Percentiles rank a stretch among this genome's conserved stretches.
Evolutionary conservation across 2,797 vertebrate species (phyloP).

Genomic region (Labroides dimidiatus): DNA sequence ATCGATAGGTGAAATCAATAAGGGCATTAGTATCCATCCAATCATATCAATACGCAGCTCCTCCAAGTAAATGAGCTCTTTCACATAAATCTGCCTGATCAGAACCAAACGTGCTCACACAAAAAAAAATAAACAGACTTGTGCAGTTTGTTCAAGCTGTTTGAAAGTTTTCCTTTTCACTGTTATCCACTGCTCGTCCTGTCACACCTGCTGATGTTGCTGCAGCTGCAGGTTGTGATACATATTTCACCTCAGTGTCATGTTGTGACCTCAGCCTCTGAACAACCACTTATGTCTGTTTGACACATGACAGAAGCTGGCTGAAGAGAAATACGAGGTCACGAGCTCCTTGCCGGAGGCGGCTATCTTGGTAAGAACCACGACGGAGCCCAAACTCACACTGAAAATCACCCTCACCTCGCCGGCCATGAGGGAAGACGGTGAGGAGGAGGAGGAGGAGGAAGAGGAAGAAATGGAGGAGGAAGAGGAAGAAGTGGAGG

Average conservation of each 20-base stretch:
- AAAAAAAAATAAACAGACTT: too few relatives aligned
- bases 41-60: too few relatives aligned
- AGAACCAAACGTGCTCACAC: too few relatives aligned
- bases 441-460: slow-evolving; percentile 82
- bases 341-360: slow-evolving; percentile 90
- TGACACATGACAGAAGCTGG: slow-evolving; percentile 91
- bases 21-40: too few relatives aligned
- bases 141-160: too few relatives aligned
- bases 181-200: not conserved
- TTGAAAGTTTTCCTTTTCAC: not conserved
- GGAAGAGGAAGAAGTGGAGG: slow-evolving; percentile 82
- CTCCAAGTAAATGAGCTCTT: too few relatives aligned
- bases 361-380: slow-evolving; percentile 92
- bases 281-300: slow-evolving; percentile 51
- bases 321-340: slow-evolving; percentile 95
- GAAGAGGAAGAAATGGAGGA: slow-evolving; percentile 80
- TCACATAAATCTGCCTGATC: too few relatives aligned
- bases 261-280: slow-evolving; percentile 49
- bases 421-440: slow-evolving; percentile 93
- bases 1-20: too few relatives aligned
- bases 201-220: slow-evolving; percentile 7
- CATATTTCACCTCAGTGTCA: slow-evolving; percentile 11
- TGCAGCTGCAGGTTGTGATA: slow-evolving; percentile 14
- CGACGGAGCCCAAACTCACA: slow-evolving; percentile 92
- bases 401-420: slow-evolving; percentile 98